Base-by-base conservation (phyloP, 2,888 invertebrate genomes). In the Aquatica leii region DNA sequence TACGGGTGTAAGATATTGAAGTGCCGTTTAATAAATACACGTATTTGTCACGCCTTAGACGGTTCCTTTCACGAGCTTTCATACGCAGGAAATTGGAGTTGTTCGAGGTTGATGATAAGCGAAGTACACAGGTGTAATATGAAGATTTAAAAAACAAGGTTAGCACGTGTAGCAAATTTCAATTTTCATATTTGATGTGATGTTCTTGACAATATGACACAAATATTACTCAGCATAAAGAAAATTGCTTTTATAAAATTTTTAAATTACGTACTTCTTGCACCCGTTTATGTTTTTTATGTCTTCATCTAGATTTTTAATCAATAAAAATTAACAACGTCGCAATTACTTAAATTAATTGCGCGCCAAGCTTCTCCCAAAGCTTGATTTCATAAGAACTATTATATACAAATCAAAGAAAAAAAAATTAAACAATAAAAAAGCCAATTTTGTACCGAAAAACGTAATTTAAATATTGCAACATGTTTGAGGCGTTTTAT, bases 31-130 rank as follows among this genome's bases (percentile, higher is more conserved):
- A 50, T 53, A 34, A 50, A 50, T 41, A 49, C 21, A 37, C 17
- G 50, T 31, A 57, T 50, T 57, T 57, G 40, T 50, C 57, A 50
- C 34, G 41, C 21, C 49, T 57, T 49, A 57, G 50, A 50, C 24
- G 20, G 31, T 37, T 21, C 49, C 56, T 37, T 37, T 56, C 11
- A 48, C 18, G 48, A 56, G 56, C 56, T 48, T 48, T 49, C 56
- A 48, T 35, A 34, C 37, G 17, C 55, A 49, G 57, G 41, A 57
- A 57, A 57, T 57, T 57, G 56, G 48, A 50, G 57, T 24, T 17
- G 17, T 57, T 50, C 17, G 24, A 11, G 8, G 50, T 50, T 49
- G 57, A 41, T 57, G 40, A 50, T 50, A 20, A 49, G n/a, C n/a
- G 35, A 49, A 55, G 14, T 43, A 24, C 21, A 55, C 24, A 43